These are phyloP conservation scores for Pandion haliaetus DNA, from an alignment of 2,113 vertebrate species.

Conservation along the genomic window DNA sequence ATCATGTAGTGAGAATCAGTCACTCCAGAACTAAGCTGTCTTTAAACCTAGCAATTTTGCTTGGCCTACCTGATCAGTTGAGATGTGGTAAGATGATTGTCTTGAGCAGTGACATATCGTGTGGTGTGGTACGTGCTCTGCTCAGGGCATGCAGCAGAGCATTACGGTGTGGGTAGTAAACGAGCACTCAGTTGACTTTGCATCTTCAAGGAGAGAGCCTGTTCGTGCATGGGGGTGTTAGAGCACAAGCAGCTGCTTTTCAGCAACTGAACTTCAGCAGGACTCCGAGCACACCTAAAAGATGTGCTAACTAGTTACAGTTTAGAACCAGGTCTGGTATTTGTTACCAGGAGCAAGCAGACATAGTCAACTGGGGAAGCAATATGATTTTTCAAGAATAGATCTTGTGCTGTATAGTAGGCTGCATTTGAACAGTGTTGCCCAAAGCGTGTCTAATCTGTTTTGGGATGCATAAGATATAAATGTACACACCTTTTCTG, in stretches of 20 bases:
- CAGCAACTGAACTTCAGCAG: background rate
- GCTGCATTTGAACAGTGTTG: constrained; percentile 5
- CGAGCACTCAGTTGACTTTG: background rate
- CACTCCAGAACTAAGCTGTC: background rate
- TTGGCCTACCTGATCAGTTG: background rate
- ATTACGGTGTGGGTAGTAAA: too few relatives aligned
- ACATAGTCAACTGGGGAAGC: background rate
- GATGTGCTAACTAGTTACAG: background rate
- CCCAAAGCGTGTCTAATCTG: background rate
- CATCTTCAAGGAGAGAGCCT: rapidly evolving
- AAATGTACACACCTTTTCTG: background rate
- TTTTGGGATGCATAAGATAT: background rate
- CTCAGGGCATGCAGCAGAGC: background rate
- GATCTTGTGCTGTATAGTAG: background rate
- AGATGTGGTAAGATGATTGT: background rate
- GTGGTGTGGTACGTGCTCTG: rapidly evolving
- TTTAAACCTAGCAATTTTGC: background rate
- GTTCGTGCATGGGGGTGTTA: rapidly evolving
- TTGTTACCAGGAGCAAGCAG: background rate
- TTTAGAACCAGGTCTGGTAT: background rate
- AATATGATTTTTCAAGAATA: background rate
- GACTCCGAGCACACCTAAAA: background rate
- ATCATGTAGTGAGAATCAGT: background rate
- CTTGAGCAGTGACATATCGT: background rate
- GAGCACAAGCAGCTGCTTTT: background rate